Conservation (phyloP, 2,888 invertebrate species). For the Autographa pulchrina region DNA sequence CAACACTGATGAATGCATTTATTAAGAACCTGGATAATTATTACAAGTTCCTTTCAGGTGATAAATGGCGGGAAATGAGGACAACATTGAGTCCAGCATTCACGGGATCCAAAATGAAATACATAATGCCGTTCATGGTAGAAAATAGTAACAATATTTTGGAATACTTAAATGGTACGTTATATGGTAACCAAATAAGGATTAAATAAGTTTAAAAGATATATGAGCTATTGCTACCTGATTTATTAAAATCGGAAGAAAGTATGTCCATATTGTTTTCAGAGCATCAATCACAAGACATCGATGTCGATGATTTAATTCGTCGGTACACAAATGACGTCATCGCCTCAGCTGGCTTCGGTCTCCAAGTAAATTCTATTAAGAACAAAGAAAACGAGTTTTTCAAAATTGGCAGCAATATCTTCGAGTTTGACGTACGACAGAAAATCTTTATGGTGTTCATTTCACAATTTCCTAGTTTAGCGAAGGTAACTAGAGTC, state of each 20-base stretch:
- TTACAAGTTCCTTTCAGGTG: conserved; percentile 67
- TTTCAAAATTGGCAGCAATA: conserved; percentile 72
- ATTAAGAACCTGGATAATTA: neutral
- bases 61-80: conserved; percentile 86
- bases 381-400: conserved; percentile 88
- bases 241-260: too few relatives aligned
- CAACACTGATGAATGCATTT: too few relatives aligned
- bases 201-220: too few relatives aligned
- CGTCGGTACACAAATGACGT: conserved; percentile 90
- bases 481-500: conserved; percentile 65
- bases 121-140: conserved; percentile 85
- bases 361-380: conserved; percentile 88
- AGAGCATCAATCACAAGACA: conserved; percentile 67
- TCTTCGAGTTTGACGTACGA: conserved; percentile 65
- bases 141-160: conserved; percentile 73
- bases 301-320: conserved; percentile 84
- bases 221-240: too few relatives aligned
- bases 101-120: conserved; percentile 89
- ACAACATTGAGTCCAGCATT: conserved; percentile 87
- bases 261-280: conserved; percentile 6
- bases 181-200: too few relatives aligned
- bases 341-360: conserved; percentile 89
- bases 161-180: conserved; percentile 72
- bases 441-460: conserved; percentile 65
- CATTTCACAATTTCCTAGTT: conserved; percentile 57